Evolutionary conservation across 2,113 vertebrate genomes (phyloP).

Genomic region (Solea senegalensis): DNA sequence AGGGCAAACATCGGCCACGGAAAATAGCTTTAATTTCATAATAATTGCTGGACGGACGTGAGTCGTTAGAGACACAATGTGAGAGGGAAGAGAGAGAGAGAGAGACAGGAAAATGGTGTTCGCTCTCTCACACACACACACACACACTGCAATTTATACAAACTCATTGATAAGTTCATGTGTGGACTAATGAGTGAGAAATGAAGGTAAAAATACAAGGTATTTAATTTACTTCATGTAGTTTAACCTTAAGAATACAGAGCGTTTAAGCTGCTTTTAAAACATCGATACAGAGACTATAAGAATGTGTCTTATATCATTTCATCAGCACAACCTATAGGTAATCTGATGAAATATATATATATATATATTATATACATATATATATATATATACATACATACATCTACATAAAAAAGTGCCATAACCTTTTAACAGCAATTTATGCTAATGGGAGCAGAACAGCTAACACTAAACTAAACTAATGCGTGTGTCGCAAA

Average conservation of each 20-base stretch:
- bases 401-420: too few relatives aligned
- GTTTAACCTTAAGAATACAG: neutral
- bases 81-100: conserved; percentile 15
- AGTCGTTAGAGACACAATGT: conserved; percentile 72
- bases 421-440: too few relatives aligned
- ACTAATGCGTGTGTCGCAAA: too few relatives aligned
- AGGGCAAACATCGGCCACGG: conserved; percentile 78
- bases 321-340: too few relatives aligned
- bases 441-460: too few relatives aligned
- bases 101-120: conserved; percentile 6
- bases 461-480: too few relatives aligned
- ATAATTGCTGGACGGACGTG: conserved; percentile 81
- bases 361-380: too few relatives aligned
- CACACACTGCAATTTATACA: conserved; percentile 39
- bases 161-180: conserved; percentile 27
- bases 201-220: conserved; percentile 32
- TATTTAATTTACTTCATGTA: conserved; percentile 35
- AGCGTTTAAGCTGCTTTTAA: too few relatives aligned
- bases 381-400: too few relatives aligned
- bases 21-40: conserved; percentile 84
- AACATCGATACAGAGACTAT: too few relatives aligned
- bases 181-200: conserved; percentile 32
- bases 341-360: too few relatives aligned
- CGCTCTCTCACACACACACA: conserved; percentile 40
- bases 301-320: too few relatives aligned